A percentile compares a stretch with the other conserved stretches of the same genome.
Evolutionary conservation across 2,888 invertebrate genomes (phyloP).

Genomic region (Cerceris rybyensis): DNA sequence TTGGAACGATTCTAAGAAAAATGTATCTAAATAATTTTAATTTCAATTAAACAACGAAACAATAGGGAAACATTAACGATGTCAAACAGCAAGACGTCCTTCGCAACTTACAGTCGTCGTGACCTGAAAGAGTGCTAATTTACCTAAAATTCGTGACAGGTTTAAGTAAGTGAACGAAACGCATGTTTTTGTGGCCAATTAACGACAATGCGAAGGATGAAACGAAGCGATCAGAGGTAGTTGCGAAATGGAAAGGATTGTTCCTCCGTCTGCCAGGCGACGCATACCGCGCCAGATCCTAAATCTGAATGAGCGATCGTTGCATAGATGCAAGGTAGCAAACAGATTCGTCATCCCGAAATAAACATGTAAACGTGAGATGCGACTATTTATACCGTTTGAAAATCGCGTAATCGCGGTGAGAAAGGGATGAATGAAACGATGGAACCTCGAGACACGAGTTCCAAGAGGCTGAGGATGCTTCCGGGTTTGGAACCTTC

Average conservation of each 20-base stretch:
- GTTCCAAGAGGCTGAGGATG: no score
- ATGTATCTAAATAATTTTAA: no score
- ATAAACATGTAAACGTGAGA: conserved; percentile 35
- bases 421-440: conserved; percentile 43
- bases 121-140: no score
- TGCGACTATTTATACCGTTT: conserved; percentile 38
- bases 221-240: neutral
- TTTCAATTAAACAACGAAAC: no score
- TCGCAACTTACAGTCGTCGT: no score
- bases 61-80: no score
- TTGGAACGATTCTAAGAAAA: no score
- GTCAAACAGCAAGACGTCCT: no score
- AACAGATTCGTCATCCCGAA: conserved; percentile 36
- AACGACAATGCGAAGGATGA: conserved; percentile 9
- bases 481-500: no score
- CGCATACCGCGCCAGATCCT: conserved; percentile 14
- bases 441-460: neutral
- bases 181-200: neutral
- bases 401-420: conserved; percentile 17
- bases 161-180: neutral
- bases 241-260: neutral
- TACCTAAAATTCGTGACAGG: neutral
- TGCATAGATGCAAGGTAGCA: neutral
- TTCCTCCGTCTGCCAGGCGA: neutral
- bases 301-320: conserved; percentile 47